Base-by-base conservation (phyloP, 2,113 vertebrate species). In the Pitta sordida region DNA sequence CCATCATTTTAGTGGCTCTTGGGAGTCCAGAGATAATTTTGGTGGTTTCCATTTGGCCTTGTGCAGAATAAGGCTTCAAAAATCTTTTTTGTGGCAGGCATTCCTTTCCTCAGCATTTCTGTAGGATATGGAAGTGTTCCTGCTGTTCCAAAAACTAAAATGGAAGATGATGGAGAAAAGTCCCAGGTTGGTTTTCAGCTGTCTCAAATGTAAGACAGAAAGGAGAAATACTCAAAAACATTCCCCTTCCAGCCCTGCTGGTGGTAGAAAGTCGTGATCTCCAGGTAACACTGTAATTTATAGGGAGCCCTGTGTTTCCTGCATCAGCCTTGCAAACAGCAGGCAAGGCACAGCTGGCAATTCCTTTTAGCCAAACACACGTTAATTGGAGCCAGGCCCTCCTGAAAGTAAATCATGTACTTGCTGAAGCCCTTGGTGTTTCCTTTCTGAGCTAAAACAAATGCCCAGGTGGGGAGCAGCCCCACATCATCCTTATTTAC, bases 401-500 rank as follows among this genome's bases (percentile, higher is more conserved):
- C 23, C 46, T 10, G 15, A 48, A 37, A 59, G 36, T 22, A 19
- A 27, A 52, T 11, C n/a, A 18, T 55, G 41, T 17, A 9, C 15
- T 48, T 21, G 36, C 13, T 44, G 6, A 32, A 73, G 37, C 15
- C 11, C 41, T 76, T 34, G 20, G 3, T n/a, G 55, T 68, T 64
- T 65, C 9, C 6, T 46, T 63, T 34, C 13, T 15, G 29, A 88
- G 70, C 53, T 41, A 13, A 13, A 59, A 20, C 10, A 27, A 36
- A 51, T 29, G 53, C 30, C 15, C 0, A 2, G 22, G 13, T 53
- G 46, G 43, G 76, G 63, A 67, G 44, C n/a, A 79, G 58, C 29
- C 32, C 17, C 32, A 20, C 5, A 2, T 4, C 32, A 39, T 9
- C 8, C 14, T 15, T 8, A 0, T 4, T 49, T 11, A 8, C 4